Evolutionary conservation across 1,140 invertebrate species (phyloP), one percentile per base, ranked within the genome.

Genomic region (Steinernema khuongi): DNA sequence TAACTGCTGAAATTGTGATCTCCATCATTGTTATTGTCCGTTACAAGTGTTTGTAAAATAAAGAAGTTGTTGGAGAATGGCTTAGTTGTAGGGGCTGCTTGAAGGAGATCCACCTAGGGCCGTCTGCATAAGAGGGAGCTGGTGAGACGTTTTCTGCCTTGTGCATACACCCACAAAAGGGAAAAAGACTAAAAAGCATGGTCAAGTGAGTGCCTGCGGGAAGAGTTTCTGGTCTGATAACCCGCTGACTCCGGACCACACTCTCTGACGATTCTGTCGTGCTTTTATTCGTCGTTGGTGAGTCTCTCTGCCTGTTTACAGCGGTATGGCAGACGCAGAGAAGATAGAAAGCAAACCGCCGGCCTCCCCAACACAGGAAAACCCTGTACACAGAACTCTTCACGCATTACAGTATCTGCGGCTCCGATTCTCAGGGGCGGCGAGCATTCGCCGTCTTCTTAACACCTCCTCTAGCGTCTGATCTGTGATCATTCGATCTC

Each of bases 231-330:
- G 7, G 22, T n/a, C 50, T 60, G 50, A 22, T 60, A 60, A 60
- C 50, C 50, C 19, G 19, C 50, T 60, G 50, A 60, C 50, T 60
- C 7, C 50, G 50, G 50, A 60, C 50, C 50, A 26, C 50, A 60
- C 50, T n/a, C 14, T 60, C 50, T 14, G 14, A 2, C 14, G 7
- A 7, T 14, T 22, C 14, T 60, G 14, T 60, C 26, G 19, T 60
- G 7, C 50, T 7, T 14, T 60, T 60, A 14, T 60, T 22, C 11
- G 2, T 17, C 50, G 50, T 60, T 60, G 11, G 36, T n/a, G 7
- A n/a, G 7, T 41, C n/a, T n/a, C 11, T 4, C 26, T 26, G 22
- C 19, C 26, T 22, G 4, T 4, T 22, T 4, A 22, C 50, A 60
- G 50, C 19, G 50, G 50, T 22, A 22, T 11, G 7, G 22, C 11